Evolutionary conservation across 2,113 vertebrate genomes (phyloP).

Genomic region (Tonatia bakeri): DNA sequence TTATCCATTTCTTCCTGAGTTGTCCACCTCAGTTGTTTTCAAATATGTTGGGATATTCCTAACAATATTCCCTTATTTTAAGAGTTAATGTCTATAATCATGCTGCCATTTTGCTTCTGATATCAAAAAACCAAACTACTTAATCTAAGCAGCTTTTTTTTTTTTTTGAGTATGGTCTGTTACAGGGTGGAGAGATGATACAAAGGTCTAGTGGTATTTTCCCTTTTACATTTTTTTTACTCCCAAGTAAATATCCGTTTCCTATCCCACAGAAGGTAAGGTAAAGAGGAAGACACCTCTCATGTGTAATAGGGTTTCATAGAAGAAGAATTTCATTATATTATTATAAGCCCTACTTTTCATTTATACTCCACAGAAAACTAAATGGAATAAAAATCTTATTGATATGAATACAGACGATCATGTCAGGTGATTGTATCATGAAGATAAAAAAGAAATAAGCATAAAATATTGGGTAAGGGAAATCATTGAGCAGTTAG

Average conservation of each 20-base stretch:
- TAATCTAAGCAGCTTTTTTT: neutral
- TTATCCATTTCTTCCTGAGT: neutral
- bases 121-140: neutral
- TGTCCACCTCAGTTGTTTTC: neutral
- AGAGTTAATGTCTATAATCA: neutral
- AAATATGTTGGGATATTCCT: neutral
- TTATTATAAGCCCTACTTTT: neutral
- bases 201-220: neutral
- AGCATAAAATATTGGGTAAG: neutral
- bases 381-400: neutral
- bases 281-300: neutral
- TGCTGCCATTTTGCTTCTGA: neutral
- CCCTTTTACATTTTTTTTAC: neutral
- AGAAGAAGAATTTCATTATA: neutral
- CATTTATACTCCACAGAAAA: neutral
- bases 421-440: neutral
- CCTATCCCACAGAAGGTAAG: neutral
- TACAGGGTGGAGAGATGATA: neutral
- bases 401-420: neutral
- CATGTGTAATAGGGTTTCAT: neutral
- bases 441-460: neutral
- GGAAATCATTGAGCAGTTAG: neutral
- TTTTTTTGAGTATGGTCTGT: neutral
- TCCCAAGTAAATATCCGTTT: neutral
- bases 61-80: neutral